Conservation (phyloP, 2,113 vertebrate species). For the Tupaia chinensis region DNA sequence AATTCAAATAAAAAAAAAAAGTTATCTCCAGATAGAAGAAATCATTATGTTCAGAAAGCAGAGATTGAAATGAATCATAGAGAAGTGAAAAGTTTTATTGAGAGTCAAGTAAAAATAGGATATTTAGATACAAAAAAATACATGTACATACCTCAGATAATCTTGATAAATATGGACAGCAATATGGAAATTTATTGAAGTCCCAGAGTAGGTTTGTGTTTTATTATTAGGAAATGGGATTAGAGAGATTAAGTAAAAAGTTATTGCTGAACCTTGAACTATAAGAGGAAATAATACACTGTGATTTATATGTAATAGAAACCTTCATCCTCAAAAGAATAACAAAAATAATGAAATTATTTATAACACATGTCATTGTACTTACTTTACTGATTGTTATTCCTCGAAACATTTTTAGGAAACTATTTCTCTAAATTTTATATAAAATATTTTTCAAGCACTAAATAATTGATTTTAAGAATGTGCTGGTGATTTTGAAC, state of each 20-base stretch:
- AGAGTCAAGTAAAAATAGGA: background rate
- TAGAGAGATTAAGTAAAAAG: background rate
- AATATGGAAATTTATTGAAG: background rate
- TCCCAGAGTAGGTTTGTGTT: background rate
- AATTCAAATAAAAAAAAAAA: conserved; percentile 11
- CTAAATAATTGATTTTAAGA: background rate
- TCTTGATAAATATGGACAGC: background rate
- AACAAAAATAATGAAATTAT: background rate
- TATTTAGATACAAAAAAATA: background rate
- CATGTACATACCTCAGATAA: background rate
- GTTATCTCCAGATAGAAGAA: background rate
- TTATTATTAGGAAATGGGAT: background rate
- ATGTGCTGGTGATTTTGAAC: background rate
- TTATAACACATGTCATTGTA: background rate
- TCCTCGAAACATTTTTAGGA: background rate
- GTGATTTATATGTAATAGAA: background rate
- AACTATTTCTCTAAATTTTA: background rate
- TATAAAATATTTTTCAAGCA: background rate
- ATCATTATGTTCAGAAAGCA: background rate
- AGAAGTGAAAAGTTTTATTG: background rate
- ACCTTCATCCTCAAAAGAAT: background rate
- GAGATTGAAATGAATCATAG: background rate
- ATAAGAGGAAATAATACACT: background rate
- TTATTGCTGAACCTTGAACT: background rate
- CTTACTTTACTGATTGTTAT: background rate